These are phyloP conservation scores for Melanocharis versteri DNA, from an alignment of 2,113 vertebrate species.

Conservation along the genomic window DNA sequence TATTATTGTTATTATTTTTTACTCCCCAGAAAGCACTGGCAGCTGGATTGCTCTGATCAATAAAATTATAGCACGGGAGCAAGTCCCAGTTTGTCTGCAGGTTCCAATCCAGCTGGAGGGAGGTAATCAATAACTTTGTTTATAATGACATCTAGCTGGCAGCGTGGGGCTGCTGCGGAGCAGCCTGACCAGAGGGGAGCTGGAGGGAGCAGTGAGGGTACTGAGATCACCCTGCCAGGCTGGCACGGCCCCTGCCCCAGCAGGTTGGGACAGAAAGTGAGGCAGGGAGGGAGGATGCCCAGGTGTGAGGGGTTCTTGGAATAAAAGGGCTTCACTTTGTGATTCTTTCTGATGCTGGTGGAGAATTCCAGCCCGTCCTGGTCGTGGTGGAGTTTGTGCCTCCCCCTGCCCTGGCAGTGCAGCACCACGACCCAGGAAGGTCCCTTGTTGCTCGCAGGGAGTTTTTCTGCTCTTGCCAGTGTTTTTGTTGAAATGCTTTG, in stretches of 20 bases:
- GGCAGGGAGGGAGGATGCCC: background rate
- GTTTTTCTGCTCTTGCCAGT: background rate
- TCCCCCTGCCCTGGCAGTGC: background rate
- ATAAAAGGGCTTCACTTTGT: background rate
- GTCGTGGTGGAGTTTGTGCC: accelerated
- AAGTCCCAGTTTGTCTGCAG: conserved; percentile 1
- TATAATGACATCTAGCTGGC: conserved; percentile 62
- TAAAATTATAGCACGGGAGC: conserved; percentile 6
- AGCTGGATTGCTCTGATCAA: conserved; percentile 42
- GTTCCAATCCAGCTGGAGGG: background rate
- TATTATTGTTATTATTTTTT: background rate
- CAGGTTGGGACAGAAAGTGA: accelerated
- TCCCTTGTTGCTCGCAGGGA: background rate
- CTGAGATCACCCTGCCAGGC: background rate
- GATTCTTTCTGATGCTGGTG: background rate
- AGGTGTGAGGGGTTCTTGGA: accelerated
- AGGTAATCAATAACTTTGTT: conserved; percentile 59
- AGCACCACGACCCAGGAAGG: accelerated
- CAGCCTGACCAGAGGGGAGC: background rate
- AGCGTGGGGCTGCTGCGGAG: background rate
- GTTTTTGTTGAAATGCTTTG: background rate
- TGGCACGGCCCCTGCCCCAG: background rate
- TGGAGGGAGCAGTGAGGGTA: background rate
- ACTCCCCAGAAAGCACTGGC: background rate
- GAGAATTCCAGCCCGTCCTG: accelerated